Evolutionary conservation across 2,797 vertebrate species (phyloP), one percentile per base, ranked within the genome.

Genomic region (Etheostoma nigrum): DNA sequence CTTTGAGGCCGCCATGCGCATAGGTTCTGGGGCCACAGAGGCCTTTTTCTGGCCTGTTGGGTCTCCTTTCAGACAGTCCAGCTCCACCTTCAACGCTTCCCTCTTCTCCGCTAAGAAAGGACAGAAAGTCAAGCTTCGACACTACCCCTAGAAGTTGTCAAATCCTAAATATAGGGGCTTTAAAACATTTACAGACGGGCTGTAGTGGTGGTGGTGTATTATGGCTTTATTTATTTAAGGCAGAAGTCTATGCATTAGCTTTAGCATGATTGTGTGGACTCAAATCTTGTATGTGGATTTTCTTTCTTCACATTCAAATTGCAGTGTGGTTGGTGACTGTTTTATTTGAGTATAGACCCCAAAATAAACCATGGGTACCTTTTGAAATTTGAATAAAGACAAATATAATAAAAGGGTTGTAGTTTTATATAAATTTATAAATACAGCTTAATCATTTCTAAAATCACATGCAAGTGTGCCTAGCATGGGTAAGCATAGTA

Each of bases 91-190:
- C 81, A 99, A 87, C 0, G 95, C 94, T 10, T 93, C 86, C 81
- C 97, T 96, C 86, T 94, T 98, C 90, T 98, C 96, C 82, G 96
- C 98, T 99, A 44, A 18, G 25, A 14, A 74, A n/a, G 4, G 3
- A 60, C 48, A 49, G 3, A 59, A 18, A 44, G 45, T 72, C 11
- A 60, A 33, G 13, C 0, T 67, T 45, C 21, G n/a, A 59, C 15
- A 5, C 13, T 4, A 27, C 40, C 36, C 25, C n/a, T 2, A 1
- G 36, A 40, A 25, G 21, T 23, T 2, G 0, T 18, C 33, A 61
- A 15, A 19, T 27, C 49, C n/a, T 53, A 30, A 27, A 54, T 18
- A 27, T 2, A 8, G 7, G 2, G 19, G 27, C 48, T 21, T 53
- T 49, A 44, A 40, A 15, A 55, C 36, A 36, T 30, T 42, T 7